Evolutionary conservation across 2,113 vertebrate species (phyloP).

Genomic region (Mellivora capensis): DNA sequence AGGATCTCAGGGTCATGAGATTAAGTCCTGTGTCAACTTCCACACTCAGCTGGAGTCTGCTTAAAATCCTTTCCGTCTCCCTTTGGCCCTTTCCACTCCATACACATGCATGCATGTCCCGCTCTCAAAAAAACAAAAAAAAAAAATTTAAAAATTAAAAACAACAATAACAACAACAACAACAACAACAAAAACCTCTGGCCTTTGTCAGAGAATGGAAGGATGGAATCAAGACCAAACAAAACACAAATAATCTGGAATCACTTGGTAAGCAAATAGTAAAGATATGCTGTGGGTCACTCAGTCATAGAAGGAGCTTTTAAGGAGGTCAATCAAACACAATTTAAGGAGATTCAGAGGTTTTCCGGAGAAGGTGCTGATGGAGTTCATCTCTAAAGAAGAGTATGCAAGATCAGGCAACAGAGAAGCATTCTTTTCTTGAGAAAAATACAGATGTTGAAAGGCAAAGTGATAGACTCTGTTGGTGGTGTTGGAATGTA

Average conservation of each 20-base stretch:
- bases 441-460: neutral
- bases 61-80: neutral
- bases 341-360: neutral
- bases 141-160: neutral
- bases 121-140: neutral
- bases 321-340: neutral
- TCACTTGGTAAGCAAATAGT: neutral
- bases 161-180: neutral
- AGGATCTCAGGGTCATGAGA: neutral
- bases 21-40: neutral
- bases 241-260: neutral
- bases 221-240: neutral
- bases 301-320: neutral
- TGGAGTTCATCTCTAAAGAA: neutral
- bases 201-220: neutral
- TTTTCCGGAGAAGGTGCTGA: neutral
- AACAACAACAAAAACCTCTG: too few relatives aligned
- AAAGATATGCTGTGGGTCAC: rapidly evolving
- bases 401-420: too few relatives aligned
- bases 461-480: neutral
- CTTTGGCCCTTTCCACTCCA: neutral
- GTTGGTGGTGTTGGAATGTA: neutral
- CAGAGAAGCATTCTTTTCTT: neutral
- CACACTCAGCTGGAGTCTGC: neutral
- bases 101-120: neutral